phyloP scores from a whole-genome alignment of 2,113 vertebrate species.

The Tachysurus fulvidraco region DNA sequence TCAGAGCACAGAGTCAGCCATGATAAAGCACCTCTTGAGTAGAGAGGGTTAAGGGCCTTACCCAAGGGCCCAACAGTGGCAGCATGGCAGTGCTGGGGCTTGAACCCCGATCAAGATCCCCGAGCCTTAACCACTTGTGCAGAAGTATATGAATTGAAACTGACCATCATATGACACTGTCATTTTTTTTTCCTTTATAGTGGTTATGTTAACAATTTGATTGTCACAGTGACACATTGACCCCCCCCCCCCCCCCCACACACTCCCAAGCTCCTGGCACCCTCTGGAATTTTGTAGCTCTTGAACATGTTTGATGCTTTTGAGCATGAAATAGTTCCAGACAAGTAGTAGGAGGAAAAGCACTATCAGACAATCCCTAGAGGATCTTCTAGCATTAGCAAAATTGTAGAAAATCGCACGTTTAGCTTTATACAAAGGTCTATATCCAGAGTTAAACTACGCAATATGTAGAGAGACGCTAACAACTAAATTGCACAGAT shows the following conservation, averaged over 20 bases:
- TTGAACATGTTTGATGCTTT: background rate
- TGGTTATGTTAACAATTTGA: background rate
- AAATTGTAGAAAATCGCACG: background rate
- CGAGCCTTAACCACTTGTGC: too few relatives aligned
- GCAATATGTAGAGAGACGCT: background rate
- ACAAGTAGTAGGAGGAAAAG: background rate
- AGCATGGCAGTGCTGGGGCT: too few relatives aligned
- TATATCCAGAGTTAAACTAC: background rate
- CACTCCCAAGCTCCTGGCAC: background rate
- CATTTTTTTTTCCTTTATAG: background rate
- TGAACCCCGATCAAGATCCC: too few relatives aligned
- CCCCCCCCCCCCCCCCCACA: too few relatives aligned
- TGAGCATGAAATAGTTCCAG: constrained; percentile 1
- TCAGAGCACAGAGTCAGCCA: too few relatives aligned
- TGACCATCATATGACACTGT: too few relatives aligned
- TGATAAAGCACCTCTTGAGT: too few relatives aligned
- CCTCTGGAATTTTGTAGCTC: background rate
- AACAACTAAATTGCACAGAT: background rate
- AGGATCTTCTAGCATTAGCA: background rate
- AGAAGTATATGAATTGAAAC: too few relatives aligned
- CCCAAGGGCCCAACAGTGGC: too few relatives aligned
- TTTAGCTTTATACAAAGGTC: background rate
- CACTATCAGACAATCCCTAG: background rate
- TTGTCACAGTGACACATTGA: background rate
- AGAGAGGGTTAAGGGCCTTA: too few relatives aligned